Conservation (phyloP, 1,140 invertebrate genomes). For the Limonius californicus region DNA sequence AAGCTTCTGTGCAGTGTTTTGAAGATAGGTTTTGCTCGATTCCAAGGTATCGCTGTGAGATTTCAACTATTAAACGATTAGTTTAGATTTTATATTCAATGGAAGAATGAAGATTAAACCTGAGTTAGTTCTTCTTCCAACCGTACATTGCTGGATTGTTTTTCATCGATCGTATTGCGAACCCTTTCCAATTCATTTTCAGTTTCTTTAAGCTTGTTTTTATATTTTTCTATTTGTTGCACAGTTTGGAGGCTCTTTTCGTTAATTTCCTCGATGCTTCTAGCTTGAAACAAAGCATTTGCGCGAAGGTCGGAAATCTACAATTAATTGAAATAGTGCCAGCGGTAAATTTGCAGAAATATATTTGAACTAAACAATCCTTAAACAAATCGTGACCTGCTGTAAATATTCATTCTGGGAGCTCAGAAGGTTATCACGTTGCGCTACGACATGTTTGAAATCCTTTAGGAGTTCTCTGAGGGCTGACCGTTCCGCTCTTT, state of each 20-base stretch:
- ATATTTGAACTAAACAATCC: background rate
- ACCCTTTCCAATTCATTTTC: constrained; percentile 1
- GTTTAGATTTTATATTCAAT: background rate
- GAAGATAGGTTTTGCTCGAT: constrained; percentile 25
- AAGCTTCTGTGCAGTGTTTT: constrained; percentile 32
- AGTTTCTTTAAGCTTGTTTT: background rate
- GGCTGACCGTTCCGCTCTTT: constrained; percentile 33
- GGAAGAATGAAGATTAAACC: background rate
- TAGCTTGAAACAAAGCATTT: background rate
- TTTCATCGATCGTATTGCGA: background rate
- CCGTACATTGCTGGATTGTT: constrained; percentile 4
- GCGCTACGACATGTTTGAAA: constrained; percentile 26
- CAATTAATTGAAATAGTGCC: background rate
- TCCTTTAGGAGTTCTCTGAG: constrained; percentile 33
- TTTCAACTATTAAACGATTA: constrained; percentile 26
- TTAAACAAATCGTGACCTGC: constrained; percentile 18
- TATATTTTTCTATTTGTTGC: background rate
- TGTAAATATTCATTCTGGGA: constrained; percentile 19
- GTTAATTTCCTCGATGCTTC: background rate
- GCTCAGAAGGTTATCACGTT: constrained; percentile 26
- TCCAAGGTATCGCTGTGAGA: constrained; percentile 25
- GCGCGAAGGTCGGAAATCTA: background rate
- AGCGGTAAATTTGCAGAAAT: background rate
- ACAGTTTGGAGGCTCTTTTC: background rate
- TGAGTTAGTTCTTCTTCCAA: constrained; percentile 19